Conservation (phyloP, 2,797 vertebrate species). For the Chrysocyon brachyurus region DNA sequence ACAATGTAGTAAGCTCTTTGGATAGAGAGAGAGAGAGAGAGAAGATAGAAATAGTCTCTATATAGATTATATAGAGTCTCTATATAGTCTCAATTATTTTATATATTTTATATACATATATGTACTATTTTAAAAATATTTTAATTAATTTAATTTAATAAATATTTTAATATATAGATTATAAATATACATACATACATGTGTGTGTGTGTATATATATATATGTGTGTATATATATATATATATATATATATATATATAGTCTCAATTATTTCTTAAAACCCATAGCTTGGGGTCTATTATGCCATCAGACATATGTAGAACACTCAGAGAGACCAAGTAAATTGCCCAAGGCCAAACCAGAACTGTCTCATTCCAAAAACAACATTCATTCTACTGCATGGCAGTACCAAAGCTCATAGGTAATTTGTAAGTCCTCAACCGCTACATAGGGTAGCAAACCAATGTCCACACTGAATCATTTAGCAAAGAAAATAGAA, state of each 20-base stretch:
- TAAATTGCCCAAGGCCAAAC: not conserved
- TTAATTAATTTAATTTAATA: not conserved
- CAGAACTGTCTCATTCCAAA: not conserved
- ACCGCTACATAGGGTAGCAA: not conserved
- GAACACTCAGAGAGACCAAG: not conserved
- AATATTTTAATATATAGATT: not conserved
- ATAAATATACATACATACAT: not conserved
- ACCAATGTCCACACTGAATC: not conserved
- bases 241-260: not conserved
- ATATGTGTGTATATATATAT: not conserved
- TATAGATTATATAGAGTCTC: not conserved
- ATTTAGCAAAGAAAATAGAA: not conserved
- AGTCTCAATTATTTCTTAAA: not conserved
- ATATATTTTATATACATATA: not conserved
- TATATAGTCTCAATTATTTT: not conserved
- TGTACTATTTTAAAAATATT: not conserved
- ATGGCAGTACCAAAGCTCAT: not conserved
- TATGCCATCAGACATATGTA: not conserved
- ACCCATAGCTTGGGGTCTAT: not conserved
- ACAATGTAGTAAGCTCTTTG: not conserved
- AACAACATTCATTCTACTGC: not conserved
- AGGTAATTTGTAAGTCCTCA: constrained; percentile 26
- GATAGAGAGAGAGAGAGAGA: not conserved
- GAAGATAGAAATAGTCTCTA: not conserved
- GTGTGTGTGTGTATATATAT: not conserved